Evolutionary conservation across 2,888 invertebrate genomes (phyloP).

Genomic region (Agrotis exclamationis): DNA sequence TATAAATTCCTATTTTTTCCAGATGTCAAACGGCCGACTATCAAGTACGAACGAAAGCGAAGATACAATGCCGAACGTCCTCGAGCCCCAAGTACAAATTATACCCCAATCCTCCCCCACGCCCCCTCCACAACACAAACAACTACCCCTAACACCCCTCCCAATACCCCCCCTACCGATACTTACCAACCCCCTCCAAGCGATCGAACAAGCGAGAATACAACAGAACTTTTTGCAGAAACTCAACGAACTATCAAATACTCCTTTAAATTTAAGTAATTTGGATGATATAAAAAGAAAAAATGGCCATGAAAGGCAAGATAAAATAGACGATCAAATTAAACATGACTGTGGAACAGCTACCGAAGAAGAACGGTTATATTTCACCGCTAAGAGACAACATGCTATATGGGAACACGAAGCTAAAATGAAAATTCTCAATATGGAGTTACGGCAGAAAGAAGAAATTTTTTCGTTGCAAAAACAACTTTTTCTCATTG

Average conservation of each 20-base stretch:
- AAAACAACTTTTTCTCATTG: slow-evolving; percentile 88
- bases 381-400: slow-evolving; percentile 86
- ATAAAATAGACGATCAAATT: slow-evolving; percentile 73
- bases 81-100: slow-evolving; percentile 87
- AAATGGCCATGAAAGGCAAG: slow-evolving; percentile 77
- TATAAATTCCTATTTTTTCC: slow-evolving; percentile 46
- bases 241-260: slow-evolving; percentile 85
- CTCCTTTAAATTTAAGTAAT: slow-evolving; percentile 87
- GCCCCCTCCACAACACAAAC: slow-evolving; percentile 71
- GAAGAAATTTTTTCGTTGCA: slow-evolving; percentile 89
- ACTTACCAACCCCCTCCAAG: slow-evolving; percentile 81
- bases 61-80: slow-evolving; percentile 88
- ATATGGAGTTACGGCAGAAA: slow-evolving; percentile 88
- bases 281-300: slow-evolving; percentile 78
- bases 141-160: slow-evolving; percentile 70
- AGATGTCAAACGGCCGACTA: slow-evolving; percentile 90
- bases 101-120: slow-evolving; percentile 85
- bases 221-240: slow-evolving; percentile 86
- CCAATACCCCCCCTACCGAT: slow-evolving; percentile 70
- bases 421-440: slow-evolving; percentile 89
- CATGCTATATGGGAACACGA: slow-evolving; percentile 90
- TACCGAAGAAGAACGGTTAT: slow-evolving; percentile 85
- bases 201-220: slow-evolving; percentile 85
- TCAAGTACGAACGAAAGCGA: slow-evolving; percentile 90
- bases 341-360: slow-evolving; percentile 79